Percentiles rank a stretch among this genome's conserved stretches.
These are phyloP conservation scores for Dicaeum eximium DNA, from an alignment of 2,113 vertebrate species.

Conservation along the genomic window DNA sequence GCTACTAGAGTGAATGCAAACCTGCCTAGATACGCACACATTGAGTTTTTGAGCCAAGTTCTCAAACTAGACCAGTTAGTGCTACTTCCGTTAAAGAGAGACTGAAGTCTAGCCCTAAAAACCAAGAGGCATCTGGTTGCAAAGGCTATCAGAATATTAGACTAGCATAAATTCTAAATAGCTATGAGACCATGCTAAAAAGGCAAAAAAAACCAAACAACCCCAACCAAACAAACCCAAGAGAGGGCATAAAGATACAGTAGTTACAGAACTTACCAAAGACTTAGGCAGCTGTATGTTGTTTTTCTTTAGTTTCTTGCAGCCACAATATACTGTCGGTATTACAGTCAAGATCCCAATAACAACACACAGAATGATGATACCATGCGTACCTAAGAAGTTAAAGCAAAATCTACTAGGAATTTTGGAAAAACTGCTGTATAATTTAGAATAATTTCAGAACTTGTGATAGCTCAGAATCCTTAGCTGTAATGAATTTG, in stretches of 20 bases:
- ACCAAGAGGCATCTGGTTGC: neutral
- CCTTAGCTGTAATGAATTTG: neutral
- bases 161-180: neutral
- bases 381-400: neutral
- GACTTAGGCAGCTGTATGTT: constrained; percentile 68
- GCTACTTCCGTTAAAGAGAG: neutral
- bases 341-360: neutral
- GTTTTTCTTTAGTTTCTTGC: neutral
- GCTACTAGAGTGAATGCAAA: neutral
- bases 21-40: neutral
- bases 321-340: neutral
- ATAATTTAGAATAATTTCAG: neutral
- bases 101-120: neutral
- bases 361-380: neutral
- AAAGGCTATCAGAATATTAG: neutral
- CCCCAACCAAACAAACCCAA: neutral
- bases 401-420: neutral
- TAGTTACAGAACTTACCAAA: constrained; percentile 65
- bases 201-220: neutral
- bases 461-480: neutral
- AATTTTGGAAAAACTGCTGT: neutral
- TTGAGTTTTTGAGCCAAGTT: neutral
- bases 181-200: neutral
- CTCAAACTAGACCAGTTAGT: neutral
- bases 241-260: neutral